These are phyloP conservation scores for Corbicula japonica DNA, from an alignment of 2,888 invertebrate species.

Conservation along the genomic window DNA sequence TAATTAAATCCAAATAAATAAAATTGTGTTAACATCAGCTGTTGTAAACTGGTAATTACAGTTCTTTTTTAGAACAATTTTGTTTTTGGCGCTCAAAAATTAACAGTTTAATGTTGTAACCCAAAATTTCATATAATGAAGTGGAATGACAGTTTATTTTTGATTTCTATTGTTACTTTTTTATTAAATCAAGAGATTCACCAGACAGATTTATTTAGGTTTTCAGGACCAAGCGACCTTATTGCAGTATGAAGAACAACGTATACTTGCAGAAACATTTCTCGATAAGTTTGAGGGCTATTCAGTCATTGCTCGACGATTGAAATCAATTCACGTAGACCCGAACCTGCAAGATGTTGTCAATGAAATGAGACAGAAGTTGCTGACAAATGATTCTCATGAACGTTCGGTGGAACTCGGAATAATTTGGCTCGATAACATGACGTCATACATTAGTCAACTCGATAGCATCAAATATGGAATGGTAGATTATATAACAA, in stretches of 20 bases:
- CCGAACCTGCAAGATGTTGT: background rate
- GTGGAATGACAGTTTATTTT: too few species aligned
- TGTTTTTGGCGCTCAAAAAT: too few species aligned
- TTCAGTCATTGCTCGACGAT: conserved; percentile 7
- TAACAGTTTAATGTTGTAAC: too few species aligned
- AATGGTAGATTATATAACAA: conserved; percentile 38
- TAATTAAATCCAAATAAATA: too few species aligned
- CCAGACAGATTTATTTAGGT: conserved; percentile 28
- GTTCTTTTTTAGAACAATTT: too few species aligned
- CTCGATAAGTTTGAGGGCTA: conserved; percentile 19
- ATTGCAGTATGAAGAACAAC: conserved; percentile 36
- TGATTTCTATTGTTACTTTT: too few species aligned
- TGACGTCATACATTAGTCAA: conserved; percentile 46
- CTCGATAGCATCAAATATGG: conserved; percentile 28
- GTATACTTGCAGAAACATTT: conserved; percentile 25
- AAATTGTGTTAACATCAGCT: too few species aligned
- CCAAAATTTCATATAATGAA: too few species aligned
- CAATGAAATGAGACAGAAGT: conserved; percentile 5
- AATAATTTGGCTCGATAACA: conserved; percentile 47
- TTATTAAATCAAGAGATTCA: too few species aligned
- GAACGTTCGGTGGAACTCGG: conserved; percentile 14
- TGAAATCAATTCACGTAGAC: background rate
- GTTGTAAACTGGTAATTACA: too few species aligned
- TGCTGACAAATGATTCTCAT: conserved; percentile 9
- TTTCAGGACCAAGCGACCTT: background rate